These are phyloP conservation scores for Plutomurus gul DNA, from an alignment of 1,140 invertebrate genomes.

Conservation along the genomic window DNA sequence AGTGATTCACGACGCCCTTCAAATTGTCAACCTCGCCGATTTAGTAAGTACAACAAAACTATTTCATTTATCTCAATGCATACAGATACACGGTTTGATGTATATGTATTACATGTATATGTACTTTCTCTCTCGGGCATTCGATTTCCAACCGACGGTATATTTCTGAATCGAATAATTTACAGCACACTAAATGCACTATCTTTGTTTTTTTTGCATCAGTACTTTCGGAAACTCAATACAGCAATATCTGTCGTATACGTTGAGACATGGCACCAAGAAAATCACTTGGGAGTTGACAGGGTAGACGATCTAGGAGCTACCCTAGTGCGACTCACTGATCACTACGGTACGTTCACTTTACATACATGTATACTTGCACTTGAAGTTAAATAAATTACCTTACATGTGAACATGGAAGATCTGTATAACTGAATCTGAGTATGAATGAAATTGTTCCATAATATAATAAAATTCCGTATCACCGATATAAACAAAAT, in stretches of 20 bases:
- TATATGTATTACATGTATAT: background rate
- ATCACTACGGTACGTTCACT: slow-evolving; percentile 67
- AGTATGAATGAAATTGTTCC: too few species aligned
- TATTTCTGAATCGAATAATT: background rate
- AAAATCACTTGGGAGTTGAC: slow-evolving; percentile 77
- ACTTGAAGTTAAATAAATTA: background rate
- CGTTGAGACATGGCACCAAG: slow-evolving; percentile 92
- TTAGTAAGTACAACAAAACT: slow-evolving; percentile 70
- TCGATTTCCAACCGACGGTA: too few species aligned
- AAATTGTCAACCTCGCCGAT: slow-evolving; percentile 95
- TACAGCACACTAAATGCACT: background rate
- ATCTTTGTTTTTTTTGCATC: slow-evolving; percentile 41
- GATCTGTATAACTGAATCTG: too few species aligned
- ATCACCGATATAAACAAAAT: too few species aligned
- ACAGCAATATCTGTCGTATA: slow-evolving; percentile 92
- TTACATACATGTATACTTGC: background rate
- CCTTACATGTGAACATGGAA: too few species aligned
- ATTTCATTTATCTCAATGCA: background rate
- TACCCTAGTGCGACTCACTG: slow-evolving; percentile 85
- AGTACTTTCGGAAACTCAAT: slow-evolving; percentile 92
- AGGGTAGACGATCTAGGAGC: slow-evolving; percentile 81
- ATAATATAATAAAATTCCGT: too few species aligned
- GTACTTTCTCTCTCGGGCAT: too few species aligned
- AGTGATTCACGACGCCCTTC: slow-evolving; percentile 91
- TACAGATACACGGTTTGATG: background rate